These are phyloP conservation scores for Heptranchias perlo DNA, from an alignment of 2,113 vertebrate species.

Conservation along the genomic window DNA sequence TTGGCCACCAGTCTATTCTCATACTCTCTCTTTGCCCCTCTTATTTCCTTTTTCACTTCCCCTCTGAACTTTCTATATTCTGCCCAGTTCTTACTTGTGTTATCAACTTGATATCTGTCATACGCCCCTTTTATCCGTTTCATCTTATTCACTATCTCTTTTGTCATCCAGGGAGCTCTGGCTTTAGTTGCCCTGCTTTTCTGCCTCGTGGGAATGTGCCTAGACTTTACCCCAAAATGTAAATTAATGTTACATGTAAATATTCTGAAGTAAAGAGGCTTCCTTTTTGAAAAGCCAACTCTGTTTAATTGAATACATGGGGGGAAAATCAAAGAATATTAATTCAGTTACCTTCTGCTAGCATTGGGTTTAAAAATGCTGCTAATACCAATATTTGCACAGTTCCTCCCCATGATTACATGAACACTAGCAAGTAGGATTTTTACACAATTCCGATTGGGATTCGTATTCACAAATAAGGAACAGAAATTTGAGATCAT, in stretches of 20 bases:
- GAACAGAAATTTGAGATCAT: not conserved
- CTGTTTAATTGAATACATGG: not conserved
- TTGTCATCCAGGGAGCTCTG: too few species aligned
- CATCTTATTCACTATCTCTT: too few species aligned
- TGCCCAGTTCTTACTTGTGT: too few species aligned
- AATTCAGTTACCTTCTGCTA: not conserved
- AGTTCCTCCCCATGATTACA: not conserved
- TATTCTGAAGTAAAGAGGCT: not conserved
- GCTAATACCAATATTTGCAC: not conserved
- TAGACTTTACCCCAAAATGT: too few species aligned
- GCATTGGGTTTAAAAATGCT: not conserved
- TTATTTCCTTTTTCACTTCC: too few species aligned
- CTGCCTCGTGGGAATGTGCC: too few species aligned
- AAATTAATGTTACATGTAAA: not conserved
- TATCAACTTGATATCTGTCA: too few species aligned
- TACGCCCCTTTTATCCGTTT: too few species aligned
- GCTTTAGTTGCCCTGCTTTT: too few species aligned
- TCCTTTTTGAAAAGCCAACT: not conserved
- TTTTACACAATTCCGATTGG: not conserved
- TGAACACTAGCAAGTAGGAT: not conserved
- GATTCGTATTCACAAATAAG: not conserved
- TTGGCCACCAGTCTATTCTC: too few species aligned
- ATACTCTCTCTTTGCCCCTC: too few species aligned
- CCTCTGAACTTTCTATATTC: too few species aligned
- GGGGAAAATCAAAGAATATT: not conserved